Evolutionary conservation across 2,113 vertebrate genomes (phyloP).

Genomic region (Elaphurus davidianus): DNA sequence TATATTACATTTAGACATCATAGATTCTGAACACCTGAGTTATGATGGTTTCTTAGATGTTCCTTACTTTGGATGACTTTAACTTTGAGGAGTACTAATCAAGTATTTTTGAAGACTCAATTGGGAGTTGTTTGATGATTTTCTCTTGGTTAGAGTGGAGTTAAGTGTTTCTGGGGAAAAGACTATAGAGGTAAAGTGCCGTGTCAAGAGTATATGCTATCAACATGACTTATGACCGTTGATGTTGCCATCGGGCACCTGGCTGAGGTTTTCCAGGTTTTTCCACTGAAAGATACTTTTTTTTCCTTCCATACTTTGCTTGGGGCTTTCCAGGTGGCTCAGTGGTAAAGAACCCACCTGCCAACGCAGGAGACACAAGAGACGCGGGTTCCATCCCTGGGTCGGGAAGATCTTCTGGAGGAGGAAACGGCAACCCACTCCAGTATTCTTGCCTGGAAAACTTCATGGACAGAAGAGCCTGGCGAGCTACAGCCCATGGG

Average conservation of each 20-base stretch:
- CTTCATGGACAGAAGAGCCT: background rate
- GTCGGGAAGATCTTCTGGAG: background rate
- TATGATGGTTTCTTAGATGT: background rate
- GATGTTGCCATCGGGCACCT: background rate
- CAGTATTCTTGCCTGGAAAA: background rate
- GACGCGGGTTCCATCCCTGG: background rate
- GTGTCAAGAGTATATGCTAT: background rate
- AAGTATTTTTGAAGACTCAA: background rate
- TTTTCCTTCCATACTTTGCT: background rate
- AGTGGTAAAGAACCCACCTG: background rate
- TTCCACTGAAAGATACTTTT: background rate
- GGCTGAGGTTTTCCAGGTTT: background rate
- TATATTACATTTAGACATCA: background rate
- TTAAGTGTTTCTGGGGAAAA: background rate
- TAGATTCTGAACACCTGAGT: background rate
- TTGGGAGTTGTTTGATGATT: background rate
- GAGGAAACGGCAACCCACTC: background rate
- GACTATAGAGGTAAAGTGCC: background rate
- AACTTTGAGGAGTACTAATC: background rate
- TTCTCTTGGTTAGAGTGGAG: background rate
- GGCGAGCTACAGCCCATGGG: background rate
- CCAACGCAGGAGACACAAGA: background rate
- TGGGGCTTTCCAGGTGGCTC: background rate
- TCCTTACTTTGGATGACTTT: background rate
- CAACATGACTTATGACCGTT: background rate